Evolutionary conservation across 2,113 vertebrate species (phyloP).

Genomic region (Actinemys pallida): DNA sequence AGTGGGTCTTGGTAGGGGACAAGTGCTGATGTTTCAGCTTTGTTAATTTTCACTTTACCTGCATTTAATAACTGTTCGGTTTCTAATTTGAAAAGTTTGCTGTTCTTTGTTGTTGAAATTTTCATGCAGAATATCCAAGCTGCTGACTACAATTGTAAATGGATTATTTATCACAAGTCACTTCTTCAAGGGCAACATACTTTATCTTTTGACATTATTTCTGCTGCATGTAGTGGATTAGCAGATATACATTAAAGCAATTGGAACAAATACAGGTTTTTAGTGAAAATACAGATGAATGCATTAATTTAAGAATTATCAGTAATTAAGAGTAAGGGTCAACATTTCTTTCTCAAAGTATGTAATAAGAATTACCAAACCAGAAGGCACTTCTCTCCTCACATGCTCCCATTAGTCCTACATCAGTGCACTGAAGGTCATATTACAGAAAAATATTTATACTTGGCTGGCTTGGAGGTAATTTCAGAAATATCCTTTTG

Average conservation of each 20-base stretch:
- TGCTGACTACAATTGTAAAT: background rate
- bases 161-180: background rate
- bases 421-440: background rate
- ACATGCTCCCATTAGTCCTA: background rate
- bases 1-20: background rate
- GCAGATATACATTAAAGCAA: background rate
- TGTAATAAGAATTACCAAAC: background rate
- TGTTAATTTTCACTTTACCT: background rate
- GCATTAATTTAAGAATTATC: background rate
- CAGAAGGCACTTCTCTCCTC: background rate
- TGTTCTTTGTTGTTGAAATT: background rate
- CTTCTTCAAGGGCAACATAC: background rate
- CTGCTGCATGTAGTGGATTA: background rate
- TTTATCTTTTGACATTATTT: background rate
- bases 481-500: background rate
- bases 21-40: rapidly evolving
- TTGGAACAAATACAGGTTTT: background rate
- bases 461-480: background rate
- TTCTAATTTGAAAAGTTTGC: background rate
- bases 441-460: background rate
- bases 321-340: background rate
- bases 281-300: background rate
- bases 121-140: background rate
- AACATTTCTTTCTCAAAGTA: background rate
- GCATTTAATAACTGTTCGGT: background rate